These are phyloP conservation scores for Alouatta caraya DNA, from an alignment of 2,797 vertebrate species.

Conservation along the genomic window DNA sequence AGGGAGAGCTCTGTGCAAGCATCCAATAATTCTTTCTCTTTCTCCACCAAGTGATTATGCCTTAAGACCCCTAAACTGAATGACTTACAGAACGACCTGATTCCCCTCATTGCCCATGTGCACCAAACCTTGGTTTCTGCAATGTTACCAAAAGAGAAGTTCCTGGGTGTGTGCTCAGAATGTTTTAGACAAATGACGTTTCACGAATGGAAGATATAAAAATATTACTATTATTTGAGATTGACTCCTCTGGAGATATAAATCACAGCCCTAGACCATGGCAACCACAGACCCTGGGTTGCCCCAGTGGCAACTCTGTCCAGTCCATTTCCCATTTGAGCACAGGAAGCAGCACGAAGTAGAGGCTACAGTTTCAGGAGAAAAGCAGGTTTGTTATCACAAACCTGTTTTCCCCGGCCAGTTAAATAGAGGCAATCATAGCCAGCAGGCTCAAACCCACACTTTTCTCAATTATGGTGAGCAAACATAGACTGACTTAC, in stretches of 20 bases:
- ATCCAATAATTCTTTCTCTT: background rate
- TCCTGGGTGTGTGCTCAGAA: background rate
- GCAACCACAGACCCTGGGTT: background rate
- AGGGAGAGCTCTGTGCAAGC: background rate
- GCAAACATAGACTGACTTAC: background rate
- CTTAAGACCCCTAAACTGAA: background rate
- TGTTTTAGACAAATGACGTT: background rate
- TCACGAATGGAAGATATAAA: background rate
- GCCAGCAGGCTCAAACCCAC: background rate
- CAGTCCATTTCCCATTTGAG: background rate
- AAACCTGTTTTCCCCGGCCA: background rate
- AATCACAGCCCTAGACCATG: background rate
- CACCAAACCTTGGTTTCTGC: background rate
- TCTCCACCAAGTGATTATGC: background rate
- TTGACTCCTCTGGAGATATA: background rate
- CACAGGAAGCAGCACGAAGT: accelerated
- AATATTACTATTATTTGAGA: background rate
- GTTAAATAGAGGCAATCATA: background rate
- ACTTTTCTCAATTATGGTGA: conserved; percentile 8
- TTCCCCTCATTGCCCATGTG: background rate
- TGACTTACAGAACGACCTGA: background rate
- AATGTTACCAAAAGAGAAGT: background rate
- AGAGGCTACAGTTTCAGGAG: background rate
- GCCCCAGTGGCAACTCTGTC: background rate
- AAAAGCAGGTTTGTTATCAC: background rate